Conservation (phyloP, 2,797 vertebrate genomes). For the Sebastes jordani region DNA sequence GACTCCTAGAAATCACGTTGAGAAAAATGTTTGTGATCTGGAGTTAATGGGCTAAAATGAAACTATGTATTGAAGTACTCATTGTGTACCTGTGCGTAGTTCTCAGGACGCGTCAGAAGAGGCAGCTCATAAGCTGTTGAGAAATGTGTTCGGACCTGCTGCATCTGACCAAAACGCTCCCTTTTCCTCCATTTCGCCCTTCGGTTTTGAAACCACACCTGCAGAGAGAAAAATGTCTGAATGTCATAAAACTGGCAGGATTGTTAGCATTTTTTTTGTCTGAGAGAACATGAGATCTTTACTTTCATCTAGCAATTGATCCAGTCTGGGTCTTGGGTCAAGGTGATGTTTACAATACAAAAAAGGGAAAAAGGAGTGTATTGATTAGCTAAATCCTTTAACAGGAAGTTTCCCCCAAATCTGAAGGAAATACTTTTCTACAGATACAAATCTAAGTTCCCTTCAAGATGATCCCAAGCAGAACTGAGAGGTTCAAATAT, state of each 20-base stretch:
- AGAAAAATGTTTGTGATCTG: not conserved
- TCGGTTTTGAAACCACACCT: constrained; percentile 99
- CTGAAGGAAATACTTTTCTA: constrained; percentile 33
- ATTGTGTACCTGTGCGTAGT: constrained; percentile 93
- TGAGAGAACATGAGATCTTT: not conserved
- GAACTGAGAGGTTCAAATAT: not conserved
- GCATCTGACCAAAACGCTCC: constrained; percentile 99
- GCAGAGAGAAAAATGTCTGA: constrained; percentile 16
- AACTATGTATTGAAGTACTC: not conserved
- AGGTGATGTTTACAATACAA: not conserved
- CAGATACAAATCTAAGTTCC: constrained; percentile 38
- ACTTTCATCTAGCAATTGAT: not conserved
- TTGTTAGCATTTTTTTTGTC: not conserved
- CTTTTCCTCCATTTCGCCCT: constrained; percentile 98
- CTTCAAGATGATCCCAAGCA: constrained; percentile 9
- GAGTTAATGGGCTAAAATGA: not conserved
- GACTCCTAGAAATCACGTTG: not conserved
- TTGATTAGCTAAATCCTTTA: not conserved
- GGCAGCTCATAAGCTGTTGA: constrained; percentile 96
- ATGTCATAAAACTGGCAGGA: not conserved
- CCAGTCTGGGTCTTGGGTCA: not conserved
- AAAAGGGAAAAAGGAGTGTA: not conserved
- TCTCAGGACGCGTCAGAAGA: constrained; percentile 95
- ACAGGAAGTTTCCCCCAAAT: constrained; percentile 6
- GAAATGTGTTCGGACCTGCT: constrained; percentile 98